Percentiles rank a stretch among this genome's conserved stretches.
phyloP scores from a whole-genome alignment of 2,888 invertebrate species.

The Dryomyza anilis region DNA sequence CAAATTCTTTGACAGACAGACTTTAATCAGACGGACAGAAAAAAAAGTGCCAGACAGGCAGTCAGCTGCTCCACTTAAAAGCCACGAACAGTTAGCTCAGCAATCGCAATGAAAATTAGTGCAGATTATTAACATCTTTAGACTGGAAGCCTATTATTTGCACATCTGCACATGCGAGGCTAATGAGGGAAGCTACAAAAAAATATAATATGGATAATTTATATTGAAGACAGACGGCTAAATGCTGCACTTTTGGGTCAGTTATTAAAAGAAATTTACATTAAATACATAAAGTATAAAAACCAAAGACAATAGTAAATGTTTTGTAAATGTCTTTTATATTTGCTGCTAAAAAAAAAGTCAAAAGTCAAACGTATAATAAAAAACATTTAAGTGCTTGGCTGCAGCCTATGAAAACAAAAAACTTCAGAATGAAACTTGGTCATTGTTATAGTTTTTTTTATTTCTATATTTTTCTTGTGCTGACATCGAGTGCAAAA shows the following conservation, averaged over 20 bases:
- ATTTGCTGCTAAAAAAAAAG: too few species aligned
- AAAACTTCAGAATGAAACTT: constrained; percentile 46
- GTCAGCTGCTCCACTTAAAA: not conserved
- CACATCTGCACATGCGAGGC: too few species aligned
- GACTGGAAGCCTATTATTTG: constrained; percentile 5
- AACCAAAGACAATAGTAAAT: too few species aligned
- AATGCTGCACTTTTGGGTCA: constrained; percentile 1
- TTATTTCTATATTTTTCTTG: constrained; percentile 17
- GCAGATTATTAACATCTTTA: constrained; percentile 13
- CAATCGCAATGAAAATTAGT: constrained; percentile 8
- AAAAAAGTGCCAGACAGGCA: not conserved
- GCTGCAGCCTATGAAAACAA: too few species aligned
- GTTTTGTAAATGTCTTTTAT: too few species aligned
- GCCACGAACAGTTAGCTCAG: not conserved
- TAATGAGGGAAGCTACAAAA: too few species aligned
- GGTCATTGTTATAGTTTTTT: constrained; percentile 29
- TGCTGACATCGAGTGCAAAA: not conserved
- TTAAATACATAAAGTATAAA: too few species aligned
- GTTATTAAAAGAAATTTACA: not conserved
- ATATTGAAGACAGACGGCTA: not conserved
- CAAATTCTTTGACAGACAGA: not conserved
- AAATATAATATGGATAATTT: too few species aligned
- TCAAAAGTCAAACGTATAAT: too few species aligned
- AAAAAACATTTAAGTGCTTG: too few species aligned
- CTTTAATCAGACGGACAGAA: not conserved